These are phyloP conservation scores for Lycaena phlaeas DNA, from an alignment of 2,888 invertebrate genomes.

Conservation along the genomic window DNA sequence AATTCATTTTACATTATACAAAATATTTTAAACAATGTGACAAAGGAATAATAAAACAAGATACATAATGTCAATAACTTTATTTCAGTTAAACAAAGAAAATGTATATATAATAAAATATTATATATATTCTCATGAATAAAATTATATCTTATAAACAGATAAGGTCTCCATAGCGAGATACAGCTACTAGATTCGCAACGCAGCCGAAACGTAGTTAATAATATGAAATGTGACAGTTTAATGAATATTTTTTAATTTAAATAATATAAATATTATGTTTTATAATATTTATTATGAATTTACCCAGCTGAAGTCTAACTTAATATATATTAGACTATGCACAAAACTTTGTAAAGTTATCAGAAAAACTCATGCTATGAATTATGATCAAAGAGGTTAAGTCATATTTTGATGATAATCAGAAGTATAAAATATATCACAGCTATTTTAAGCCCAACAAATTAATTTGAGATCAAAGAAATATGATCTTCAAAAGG, in stretches of 20 bases:
- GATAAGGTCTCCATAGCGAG: slow-evolving; percentile 50
- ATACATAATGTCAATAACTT: slow-evolving; percentile 57
- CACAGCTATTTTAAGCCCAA: slow-evolving; percentile 68
- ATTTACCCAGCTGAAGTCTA: slow-evolving; percentile 4
- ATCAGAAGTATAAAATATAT: slow-evolving; percentile 64
- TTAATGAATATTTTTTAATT: slow-evolving; percentile 27
- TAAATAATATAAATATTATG: no score
- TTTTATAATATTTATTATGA: background rate
- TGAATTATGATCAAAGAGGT: slow-evolving; percentile 38
- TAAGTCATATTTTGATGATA: slow-evolving; percentile 38
- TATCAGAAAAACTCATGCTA: slow-evolving; percentile 32
- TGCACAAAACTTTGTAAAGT: slow-evolving; percentile 36
- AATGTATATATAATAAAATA: slow-evolving; percentile 52
- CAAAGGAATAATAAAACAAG: background rate
- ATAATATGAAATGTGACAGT: slow-evolving; percentile 42
- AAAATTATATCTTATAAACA: slow-evolving; percentile 62
- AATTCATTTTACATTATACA: no score
- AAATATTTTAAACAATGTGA: no score
- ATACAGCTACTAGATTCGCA: slow-evolving; percentile 53
- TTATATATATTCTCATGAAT: slow-evolving; percentile 54
- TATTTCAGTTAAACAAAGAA: slow-evolving; percentile 67
- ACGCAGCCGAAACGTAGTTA: slow-evolving; percentile 49
- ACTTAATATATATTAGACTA: slow-evolving; percentile 39
- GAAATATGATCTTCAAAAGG: slow-evolving; percentile 29
- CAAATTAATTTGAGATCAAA: slow-evolving; percentile 35